Conservation (phyloP, 1,140 invertebrate genomes). For the Brachionus calyciflorus region DNA sequence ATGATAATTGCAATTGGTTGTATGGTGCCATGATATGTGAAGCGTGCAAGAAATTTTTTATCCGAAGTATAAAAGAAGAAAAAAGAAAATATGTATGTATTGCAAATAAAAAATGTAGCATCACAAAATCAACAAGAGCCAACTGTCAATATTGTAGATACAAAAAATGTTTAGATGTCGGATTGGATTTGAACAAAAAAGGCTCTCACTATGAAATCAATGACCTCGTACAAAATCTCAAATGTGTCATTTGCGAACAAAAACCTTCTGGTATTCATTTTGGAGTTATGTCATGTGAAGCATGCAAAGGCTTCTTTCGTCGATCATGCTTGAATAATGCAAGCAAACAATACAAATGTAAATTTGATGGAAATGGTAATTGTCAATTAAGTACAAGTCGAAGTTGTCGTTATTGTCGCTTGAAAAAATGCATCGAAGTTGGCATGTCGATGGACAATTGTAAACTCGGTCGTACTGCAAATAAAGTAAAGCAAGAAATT, state of each 20-base stretch:
- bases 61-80: conserved; percentile 55
- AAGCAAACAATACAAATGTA: conserved; percentile 54
- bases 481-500: conserved; percentile 41
- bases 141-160: conserved; percentile 95
- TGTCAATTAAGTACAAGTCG: conserved; percentile 57
- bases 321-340: conserved; percentile 56
- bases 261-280: conserved; percentile 59
- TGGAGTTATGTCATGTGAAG: conserved; percentile 60
- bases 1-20: conserved; percentile 2
- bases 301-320: conserved; percentile 56
- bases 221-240: background rate
- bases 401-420: conserved; percentile 94
- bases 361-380: conserved; percentile 53
- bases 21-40: conserved; percentile 1
- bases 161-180: conserved; percentile 95
- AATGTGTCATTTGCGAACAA: conserved; percentile 59
- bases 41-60: conserved; percentile 57
- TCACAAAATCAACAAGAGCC: conserved; percentile 58
- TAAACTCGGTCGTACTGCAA: background rate
- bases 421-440: conserved; percentile 96
- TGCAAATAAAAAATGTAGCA: conserved; percentile 54
- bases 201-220: conserved; percentile 45
- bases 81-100: conserved; percentile 56
- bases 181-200: conserved; percentile 93
- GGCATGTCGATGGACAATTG: conserved; percentile 95